A percentile compares a stretch with the other conserved stretches of the same genome.
Conservation (phyloP, 2,888 invertebrate genomes). For the Sylvicola cinctus region DNA sequence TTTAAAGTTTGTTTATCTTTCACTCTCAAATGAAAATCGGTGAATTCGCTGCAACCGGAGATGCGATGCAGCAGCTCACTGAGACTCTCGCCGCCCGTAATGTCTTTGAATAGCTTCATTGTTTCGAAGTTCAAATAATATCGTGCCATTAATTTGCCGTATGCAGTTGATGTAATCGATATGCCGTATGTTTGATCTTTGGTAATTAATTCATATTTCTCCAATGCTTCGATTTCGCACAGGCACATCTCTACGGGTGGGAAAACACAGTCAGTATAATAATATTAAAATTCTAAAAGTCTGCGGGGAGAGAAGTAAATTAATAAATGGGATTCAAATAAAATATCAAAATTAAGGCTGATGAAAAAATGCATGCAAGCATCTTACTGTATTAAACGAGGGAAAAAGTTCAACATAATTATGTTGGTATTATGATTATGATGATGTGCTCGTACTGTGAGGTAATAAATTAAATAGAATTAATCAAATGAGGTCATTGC, state of each 20-base stretch:
- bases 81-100: slow-evolving; percentile 34
- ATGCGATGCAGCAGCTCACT: slow-evolving; percentile 32
- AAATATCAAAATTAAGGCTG: too few relatives aligned
- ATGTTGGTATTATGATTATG: too few relatives aligned
- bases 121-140: slow-evolving; percentile 50
- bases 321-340: too few relatives aligned
- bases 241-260: slow-evolving; percentile 41
- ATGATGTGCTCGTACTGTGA: too few relatives aligned
- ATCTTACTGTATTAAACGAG: too few relatives aligned
- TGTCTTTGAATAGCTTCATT: slow-evolving; percentile 47
- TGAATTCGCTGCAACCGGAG: slow-evolving; percentile 42
- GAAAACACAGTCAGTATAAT: background rate
- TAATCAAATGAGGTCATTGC: too few relatives aligned
- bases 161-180: slow-evolving; percentile 37
- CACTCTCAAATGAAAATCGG: slow-evolving; percentile 42
- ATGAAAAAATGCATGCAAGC: too few relatives aligned
- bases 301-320: too few relatives aligned
- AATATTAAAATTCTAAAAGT: too few relatives aligned
- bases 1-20: slow-evolving; percentile 51
- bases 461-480: too few relatives aligned
- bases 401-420: too few relatives aligned
- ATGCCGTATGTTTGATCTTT: slow-evolving; percentile 34
- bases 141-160: slow-evolving; percentile 49
- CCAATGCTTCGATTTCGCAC: slow-evolving; percentile 44
- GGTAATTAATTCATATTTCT: slow-evolving; percentile 37